Evolutionary conservation across 37 sponge, comb jelly and placozoan genomes (phyloP).

Genomic region (Halichondria panicea): DNA sequence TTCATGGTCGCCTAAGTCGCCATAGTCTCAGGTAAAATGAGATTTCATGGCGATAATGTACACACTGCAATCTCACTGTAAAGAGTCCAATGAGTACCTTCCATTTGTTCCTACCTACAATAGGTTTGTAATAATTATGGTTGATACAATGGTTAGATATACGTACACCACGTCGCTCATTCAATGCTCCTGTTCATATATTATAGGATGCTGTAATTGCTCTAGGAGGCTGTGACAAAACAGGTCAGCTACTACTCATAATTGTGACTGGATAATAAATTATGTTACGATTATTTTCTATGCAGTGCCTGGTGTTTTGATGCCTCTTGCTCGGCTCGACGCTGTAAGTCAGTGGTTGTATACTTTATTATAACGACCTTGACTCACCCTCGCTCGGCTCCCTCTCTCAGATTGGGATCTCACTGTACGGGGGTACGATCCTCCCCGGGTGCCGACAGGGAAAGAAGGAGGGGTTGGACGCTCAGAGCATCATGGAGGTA

Average conservation of each 20-base stretch:
- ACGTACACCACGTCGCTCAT: too few relatives aligned
- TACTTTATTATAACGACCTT: too few relatives aligned
- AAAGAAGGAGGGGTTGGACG: conserved; percentile 42
- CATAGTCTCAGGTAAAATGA: neutral
- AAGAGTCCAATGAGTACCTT: too few relatives aligned
- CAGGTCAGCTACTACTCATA: neutral
- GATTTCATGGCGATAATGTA: too few relatives aligned
- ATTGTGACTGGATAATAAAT: neutral
- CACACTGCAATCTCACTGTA: too few relatives aligned
- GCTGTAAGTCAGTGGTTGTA: conserved; percentile 27
- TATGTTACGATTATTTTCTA: neutral
- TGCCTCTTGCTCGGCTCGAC: conserved; percentile 76
- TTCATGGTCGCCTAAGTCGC: neutral
- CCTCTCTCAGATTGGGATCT: conserved; percentile 35
- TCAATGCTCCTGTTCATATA: neutral
- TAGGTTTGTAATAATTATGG: too few relatives aligned
- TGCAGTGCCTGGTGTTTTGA: conserved; percentile 73
- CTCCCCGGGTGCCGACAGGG: conserved; percentile 58
- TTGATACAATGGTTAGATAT: too few relatives aligned
- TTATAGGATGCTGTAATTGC: conserved; percentile 63
- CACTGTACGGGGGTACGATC: conserved; percentile 75
- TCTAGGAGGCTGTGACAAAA: conserved; percentile 79
- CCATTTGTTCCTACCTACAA: too few relatives aligned
- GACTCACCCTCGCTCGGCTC: too few relatives aligned
- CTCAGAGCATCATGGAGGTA: conserved; percentile 73